Base-by-base conservation (phyloP, 2,797 vertebrate species). In the Sus cebifrons region DNA sequence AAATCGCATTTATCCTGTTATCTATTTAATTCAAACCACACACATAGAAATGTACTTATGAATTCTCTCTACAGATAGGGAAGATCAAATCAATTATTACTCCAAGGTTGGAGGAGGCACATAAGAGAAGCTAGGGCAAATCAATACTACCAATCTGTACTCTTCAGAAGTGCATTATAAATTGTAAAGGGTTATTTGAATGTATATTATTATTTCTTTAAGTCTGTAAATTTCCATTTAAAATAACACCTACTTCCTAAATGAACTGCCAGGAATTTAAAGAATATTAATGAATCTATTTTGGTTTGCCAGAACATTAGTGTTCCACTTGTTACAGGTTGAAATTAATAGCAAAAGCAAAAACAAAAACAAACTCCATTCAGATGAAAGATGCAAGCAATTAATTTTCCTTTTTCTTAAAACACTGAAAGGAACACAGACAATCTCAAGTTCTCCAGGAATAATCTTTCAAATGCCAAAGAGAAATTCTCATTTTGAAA, bases 221-320 rank as follows among this genome's bases (percentile, higher is more conserved):
- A 56, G 9, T 62, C 64, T 84, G n/a, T 70, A 75, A 81, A 79
- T 93, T 95, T 79, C 73, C 77, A 81, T 65, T 94, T 54, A 85
- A 79, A 81, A 58, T 75, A 74, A 18, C 29, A 83, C n/a, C 67
- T 36, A 60, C 62, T 56, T 85, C 21, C 68, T 70, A 86, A 94
- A 81, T 84, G 73, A 88, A 84, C 58, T 85, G n/a, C 58, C 36
- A 84, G 58, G 32, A 40, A 68, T 32, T 56, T 96, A 95, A 94
- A 84, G 40, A 79, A 84, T 89, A 94, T 89, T 85, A 86, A 71
- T 94, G 44, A 40, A 62, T 88, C 62, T 27, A 65, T 79, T 93
- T 67, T 84, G 78, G 52, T 64, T 87, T 87, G 65, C 23, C 20
- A 90, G 93, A 87, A 87, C 2, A 95, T 8, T 52, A 67, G 20